Evolutionary conservation across 2,888 invertebrate species (phyloP).

Genomic region (Plagodis dolabraria): DNA sequence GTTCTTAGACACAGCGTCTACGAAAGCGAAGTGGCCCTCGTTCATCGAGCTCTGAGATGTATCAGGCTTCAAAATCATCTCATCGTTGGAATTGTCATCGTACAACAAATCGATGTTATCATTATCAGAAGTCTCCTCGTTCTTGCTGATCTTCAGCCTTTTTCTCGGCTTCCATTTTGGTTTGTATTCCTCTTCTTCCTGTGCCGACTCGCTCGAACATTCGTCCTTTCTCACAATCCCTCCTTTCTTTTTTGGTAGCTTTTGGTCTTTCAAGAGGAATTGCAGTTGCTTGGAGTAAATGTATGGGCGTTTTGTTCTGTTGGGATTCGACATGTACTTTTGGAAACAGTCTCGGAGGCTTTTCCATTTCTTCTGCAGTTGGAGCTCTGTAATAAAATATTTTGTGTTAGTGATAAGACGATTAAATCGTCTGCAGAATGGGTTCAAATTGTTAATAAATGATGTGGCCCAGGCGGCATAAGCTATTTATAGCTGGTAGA

Average conservation of each 20-base stretch:
- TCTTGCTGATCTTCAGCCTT: slow-evolving; percentile 56
- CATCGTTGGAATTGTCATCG: slow-evolving; percentile 47
- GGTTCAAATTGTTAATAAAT: too few relatives aligned
- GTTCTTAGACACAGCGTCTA: slow-evolving; percentile 51
- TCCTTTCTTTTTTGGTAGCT: slow-evolving; percentile 33
- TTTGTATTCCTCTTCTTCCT: slow-evolving; percentile 35
- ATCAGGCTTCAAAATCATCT: slow-evolving; percentile 1
- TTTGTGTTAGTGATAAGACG: neutral
- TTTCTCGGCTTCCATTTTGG: slow-evolving; percentile 57
- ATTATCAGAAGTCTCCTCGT: slow-evolving; percentile 58
- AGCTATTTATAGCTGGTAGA: too few relatives aligned
- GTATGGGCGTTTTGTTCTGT: slow-evolving; percentile 67
- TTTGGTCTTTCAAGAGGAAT: slow-evolving; percentile 63
- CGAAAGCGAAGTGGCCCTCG: slow-evolving; percentile 66
- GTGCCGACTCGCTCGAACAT: slow-evolving; percentile 59
- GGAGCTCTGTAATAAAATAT: slow-evolving; percentile 64
- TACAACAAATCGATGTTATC: slow-evolving; percentile 49
- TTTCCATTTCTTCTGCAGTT: slow-evolving; percentile 80
- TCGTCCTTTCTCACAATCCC: slow-evolving; percentile 19
- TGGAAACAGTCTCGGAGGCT: slow-evolving; percentile 74
- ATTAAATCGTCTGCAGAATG: too few relatives aligned
- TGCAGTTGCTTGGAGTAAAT: slow-evolving; percentile 67
- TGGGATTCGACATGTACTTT: slow-evolving; percentile 67
- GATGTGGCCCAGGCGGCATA: too few relatives aligned
- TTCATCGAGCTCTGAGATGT: slow-evolving; percentile 1